Conservation (phyloP, 2,113 vertebrate species). For the Rhizomys pruinosus region DNA sequence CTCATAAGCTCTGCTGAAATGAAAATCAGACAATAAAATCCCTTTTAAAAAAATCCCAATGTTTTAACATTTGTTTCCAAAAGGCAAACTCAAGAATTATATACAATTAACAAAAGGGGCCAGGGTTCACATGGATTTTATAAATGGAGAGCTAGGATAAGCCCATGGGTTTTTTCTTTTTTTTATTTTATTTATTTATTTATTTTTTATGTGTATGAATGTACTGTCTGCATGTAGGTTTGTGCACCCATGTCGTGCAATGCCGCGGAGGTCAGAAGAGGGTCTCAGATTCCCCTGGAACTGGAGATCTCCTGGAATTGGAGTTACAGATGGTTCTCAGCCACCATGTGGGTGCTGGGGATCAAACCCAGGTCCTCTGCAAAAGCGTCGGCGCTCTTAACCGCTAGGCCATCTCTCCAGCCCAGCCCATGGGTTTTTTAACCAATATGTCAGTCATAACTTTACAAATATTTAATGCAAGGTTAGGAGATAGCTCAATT, state of each 20-base stretch:
- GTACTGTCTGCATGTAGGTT: no score
- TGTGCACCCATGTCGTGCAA: no score
- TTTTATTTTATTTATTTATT: neutral
- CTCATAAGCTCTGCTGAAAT: neutral
- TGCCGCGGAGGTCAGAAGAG: no score
- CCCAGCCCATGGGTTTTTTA: no score
- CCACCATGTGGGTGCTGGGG: no score
- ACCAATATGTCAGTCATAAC: neutral
- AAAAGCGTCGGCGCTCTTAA: no score
- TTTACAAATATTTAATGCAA: neutral
- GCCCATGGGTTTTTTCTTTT: neutral
- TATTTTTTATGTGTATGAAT: no score
- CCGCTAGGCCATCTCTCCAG: no score
- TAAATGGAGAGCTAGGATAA: neutral
- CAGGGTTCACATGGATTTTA: neutral
- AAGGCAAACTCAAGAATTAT: conserved; percentile 51
- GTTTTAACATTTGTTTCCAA: conserved; percentile 17
- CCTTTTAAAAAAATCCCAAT: neutral
- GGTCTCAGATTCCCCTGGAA: no score
- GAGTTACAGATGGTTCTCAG: no score
- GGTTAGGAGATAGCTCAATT: neutral
- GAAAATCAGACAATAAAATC: neutral
- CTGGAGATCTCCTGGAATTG: no score
- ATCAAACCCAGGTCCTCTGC: no score
- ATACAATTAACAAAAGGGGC: neutral